These are phyloP conservation scores for Ochropleura plecta DNA, from an alignment of 2,888 invertebrate genomes.

Conservation along the genomic window DNA sequence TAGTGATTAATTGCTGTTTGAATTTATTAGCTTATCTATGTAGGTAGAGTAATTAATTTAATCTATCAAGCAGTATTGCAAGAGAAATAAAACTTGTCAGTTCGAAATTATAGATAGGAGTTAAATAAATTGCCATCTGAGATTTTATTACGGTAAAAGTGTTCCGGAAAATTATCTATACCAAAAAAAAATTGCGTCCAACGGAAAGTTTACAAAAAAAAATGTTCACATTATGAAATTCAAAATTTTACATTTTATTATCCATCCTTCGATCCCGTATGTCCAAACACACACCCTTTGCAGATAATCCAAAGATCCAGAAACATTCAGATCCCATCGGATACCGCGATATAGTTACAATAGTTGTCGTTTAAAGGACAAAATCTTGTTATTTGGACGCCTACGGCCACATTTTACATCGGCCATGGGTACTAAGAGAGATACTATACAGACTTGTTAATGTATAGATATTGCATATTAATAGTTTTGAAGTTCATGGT, in stretches of 20 bases:
- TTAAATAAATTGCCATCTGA: background rate
- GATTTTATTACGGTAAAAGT: background rate
- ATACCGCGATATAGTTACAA: constrained; percentile 84
- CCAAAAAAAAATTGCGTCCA: background rate
- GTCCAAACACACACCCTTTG: constrained; percentile 63
- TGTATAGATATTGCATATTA: constrained; percentile 51
- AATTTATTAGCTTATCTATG: constrained; percentile 2
- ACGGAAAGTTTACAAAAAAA: background rate
- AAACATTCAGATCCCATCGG: constrained; percentile 83
- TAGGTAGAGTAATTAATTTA: background rate
- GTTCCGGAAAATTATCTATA: background rate
- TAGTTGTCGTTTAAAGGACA: constrained; percentile 88
- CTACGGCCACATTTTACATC: constrained; percentile 83
- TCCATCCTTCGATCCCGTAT: constrained; percentile 38
- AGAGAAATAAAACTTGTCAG: background rate
- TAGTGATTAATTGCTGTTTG: constrained; percentile 9
- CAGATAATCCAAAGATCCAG: constrained; percentile 81
- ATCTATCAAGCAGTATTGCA: background rate
- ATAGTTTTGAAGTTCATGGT: constrained; percentile 40
- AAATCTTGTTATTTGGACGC: constrained; percentile 88
- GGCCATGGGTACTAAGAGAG: constrained; percentile 51
- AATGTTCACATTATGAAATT: background rate
- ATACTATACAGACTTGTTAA: constrained; percentile 56
- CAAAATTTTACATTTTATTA: background rate
- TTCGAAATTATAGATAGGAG: background rate